Conservation (phyloP, 2,113 vertebrate species). For the Alces alces region DNA sequence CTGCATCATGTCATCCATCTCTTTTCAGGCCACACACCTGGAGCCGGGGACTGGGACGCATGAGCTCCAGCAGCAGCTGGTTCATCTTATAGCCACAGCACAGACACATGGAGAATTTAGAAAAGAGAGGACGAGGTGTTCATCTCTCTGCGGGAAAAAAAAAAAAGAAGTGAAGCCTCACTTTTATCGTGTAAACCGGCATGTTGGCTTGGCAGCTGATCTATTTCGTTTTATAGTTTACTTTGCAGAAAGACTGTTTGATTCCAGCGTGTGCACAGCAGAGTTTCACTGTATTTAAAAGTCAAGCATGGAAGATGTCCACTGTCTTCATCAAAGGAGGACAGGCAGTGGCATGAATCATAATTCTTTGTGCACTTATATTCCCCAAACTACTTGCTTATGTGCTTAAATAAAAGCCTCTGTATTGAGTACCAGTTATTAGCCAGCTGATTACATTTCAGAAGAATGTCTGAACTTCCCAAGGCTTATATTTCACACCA, state of each 20-base stretch:
- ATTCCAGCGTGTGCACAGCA: background rate
- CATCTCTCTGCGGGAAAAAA: background rate
- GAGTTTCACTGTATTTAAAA: constrained; percentile 22
- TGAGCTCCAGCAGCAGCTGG: constrained; percentile 17
- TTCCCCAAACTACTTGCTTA: constrained; percentile 25
- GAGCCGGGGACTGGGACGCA: background rate
- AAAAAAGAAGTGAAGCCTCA: background rate
- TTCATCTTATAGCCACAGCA: constrained; percentile 18
- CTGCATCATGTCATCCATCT: constrained; percentile 46
- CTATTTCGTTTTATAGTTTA: background rate
- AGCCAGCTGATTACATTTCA: constrained; percentile 42
- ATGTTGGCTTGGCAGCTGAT: background rate
- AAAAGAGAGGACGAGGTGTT: background rate
- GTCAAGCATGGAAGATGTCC: background rate
- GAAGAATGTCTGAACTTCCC: constrained; percentile 26
- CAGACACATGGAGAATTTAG: background rate
- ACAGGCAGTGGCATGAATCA: background rate
- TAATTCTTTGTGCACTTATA: background rate
- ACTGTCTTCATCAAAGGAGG: background rate
- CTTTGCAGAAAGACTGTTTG: constrained; percentile 8
- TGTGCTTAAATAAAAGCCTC: constrained; percentile 35
- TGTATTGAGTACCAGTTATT: constrained; percentile 5
- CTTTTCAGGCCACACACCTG: constrained; percentile 56
- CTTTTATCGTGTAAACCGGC: background rate
- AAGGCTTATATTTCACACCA: constrained; percentile 45